Conservation (phyloP, 2,113 vertebrate species). For the Laterallus jamaicensis region DNA sequence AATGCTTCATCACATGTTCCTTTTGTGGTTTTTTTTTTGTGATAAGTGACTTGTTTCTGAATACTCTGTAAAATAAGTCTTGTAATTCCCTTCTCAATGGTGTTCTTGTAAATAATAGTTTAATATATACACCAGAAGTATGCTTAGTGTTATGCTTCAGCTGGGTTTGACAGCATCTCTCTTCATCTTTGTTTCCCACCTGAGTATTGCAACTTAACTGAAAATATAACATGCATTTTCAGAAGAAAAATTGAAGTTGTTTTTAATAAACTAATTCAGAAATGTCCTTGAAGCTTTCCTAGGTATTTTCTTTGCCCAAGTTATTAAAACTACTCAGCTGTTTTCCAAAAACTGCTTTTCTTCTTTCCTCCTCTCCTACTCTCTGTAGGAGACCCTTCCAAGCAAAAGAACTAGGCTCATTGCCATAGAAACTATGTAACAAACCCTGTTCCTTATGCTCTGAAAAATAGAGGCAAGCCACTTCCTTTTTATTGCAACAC, state of each 20-base stretch:
- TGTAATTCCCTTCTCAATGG: neutral
- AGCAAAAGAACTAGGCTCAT: neutral
- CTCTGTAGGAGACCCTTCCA: neutral
- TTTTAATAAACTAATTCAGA: neutral
- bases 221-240: neutral
- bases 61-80: neutral
- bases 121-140: neutral
- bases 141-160: neutral
- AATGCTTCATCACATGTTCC: neutral
- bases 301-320: neutral
- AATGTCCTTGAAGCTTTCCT: neutral
- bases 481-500: neutral
- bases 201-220: neutral
- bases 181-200: neutral
- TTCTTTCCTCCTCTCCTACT: neutral
- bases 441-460: neutral
- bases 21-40: neutral
- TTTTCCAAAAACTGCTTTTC: neutral
- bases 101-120: neutral
- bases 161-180: neutral
- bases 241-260: neutral
- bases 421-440: neutral
- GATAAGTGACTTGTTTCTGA: neutral
- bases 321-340: neutral
- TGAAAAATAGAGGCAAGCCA: neutral